Base-by-base conservation (phyloP, 1,140 invertebrate species). In the Gyrodactylus salaris region DNA sequence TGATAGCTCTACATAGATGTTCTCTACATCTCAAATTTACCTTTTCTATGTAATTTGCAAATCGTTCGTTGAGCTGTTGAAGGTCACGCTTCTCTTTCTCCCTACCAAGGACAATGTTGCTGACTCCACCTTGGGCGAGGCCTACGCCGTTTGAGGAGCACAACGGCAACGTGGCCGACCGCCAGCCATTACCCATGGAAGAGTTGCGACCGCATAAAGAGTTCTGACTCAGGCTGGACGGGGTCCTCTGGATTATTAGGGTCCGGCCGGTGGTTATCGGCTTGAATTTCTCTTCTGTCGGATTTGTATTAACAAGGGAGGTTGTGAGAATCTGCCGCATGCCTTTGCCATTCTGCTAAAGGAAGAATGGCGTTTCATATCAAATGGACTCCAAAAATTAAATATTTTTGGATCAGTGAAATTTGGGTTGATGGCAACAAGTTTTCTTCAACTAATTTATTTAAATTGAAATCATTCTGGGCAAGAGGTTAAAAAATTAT, bases 1-100 rank as follows among this genome's bases (percentile, higher is more conserved):
- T n/a, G n/a, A n/a, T n/a, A 68, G n/a, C 20, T 22, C 20, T 68
- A 20, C n/a, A 20, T 22, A 20, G n/a, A 68, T 19, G 21, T 73
- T n/a, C n/a, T n/a, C n/a, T n/a, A n/a, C n/a, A n/a, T n/a, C n/a
- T 54, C 7, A 54, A n/a, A 24, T 25, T 1, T 1, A 76, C 75
- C 68, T 74, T 74, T 74, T 76, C 76, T 26, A 76, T 76, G 72
- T 76, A 76, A 68, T 68, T 74, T 26, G 75, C 75, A 27, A 76
- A 75, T 1, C 76, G 27, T 73, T 76, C 75, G 72, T 76, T 76
- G 54, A 76, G 69, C 25, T 76, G 73, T 27, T 75, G 75, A 71
- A 76, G 74, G 54, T 75, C 75, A 25, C 74, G 74, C 74, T 76
- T 76, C 69, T 76, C 76, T 27, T 69, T 74, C 21, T 74, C 70